Evolutionary conservation across 2,797 vertebrate genomes (phyloP).

Genomic region (Mergus octosetaceus): DNA sequence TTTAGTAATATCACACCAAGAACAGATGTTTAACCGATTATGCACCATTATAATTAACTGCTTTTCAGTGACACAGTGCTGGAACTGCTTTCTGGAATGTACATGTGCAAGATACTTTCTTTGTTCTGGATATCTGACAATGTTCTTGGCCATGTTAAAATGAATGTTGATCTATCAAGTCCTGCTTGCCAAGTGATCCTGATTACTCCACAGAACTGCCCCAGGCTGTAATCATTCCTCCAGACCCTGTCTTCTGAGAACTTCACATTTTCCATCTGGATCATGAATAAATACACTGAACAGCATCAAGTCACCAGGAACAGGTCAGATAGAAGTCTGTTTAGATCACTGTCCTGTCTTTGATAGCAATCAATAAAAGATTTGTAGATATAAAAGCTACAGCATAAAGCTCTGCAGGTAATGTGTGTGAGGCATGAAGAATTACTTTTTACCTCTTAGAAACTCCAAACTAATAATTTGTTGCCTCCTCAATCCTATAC

Average conservation of each 20-base stretch:
- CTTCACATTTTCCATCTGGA: background rate
- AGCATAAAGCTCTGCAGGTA: background rate
- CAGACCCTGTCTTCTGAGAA: background rate
- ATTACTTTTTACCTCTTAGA: background rate
- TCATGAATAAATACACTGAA: background rate
- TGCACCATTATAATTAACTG: slow-evolving; percentile 36
- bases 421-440: background rate
- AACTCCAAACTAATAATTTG: background rate
- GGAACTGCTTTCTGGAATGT: slow-evolving; percentile 27
- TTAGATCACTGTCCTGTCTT: background rate
- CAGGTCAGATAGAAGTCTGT: background rate
- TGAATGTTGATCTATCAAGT: background rate
- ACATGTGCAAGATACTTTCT: slow-evolving; percentile 20
- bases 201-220: background rate
- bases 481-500: background rate
- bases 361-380: background rate
- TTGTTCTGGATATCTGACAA: slow-evolving; percentile 45
- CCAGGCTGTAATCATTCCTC: slow-evolving; percentile 1
- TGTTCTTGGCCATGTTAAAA: slow-evolving; percentile 11
- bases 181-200: background rate
- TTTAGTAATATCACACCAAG: slow-evolving; percentile 26
- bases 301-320: background rate
- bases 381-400: background rate
- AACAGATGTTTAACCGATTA: slow-evolving; percentile 54
- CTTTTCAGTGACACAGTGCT: slow-evolving; percentile 24